These are phyloP conservation scores for Boulengerochromis microlepis DNA, from an alignment of 2,113 vertebrate species.

Conservation along the genomic window DNA sequence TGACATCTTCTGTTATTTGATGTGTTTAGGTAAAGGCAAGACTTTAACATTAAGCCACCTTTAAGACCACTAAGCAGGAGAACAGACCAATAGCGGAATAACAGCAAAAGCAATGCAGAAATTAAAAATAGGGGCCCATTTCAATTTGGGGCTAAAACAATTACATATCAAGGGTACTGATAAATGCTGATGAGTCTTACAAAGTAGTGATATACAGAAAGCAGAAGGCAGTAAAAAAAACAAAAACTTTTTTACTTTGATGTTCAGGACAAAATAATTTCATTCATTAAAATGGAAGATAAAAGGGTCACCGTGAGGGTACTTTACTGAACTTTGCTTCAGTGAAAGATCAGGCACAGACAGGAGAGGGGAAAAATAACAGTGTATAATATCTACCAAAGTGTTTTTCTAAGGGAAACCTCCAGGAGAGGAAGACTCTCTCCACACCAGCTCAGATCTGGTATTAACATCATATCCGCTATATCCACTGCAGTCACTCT, in stretches of 20 bases:
- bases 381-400: slow-evolving; percentile 59
- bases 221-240: slow-evolving; percentile 19
- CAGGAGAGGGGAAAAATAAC: slow-evolving; percentile 61
- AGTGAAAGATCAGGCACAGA: slow-evolving; percentile 50
- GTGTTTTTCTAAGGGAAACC: slow-evolving; percentile 68
- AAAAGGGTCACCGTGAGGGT: slow-evolving; percentile 16
- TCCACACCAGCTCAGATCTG: slow-evolving; percentile 41
- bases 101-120: background rate
- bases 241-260: slow-evolving; percentile 12
- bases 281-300: slow-evolving; percentile 26
- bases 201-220: background rate
- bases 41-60: background rate
- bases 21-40: background rate
- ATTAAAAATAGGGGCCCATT: background rate
- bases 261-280: slow-evolving; percentile 20
- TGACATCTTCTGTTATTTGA: background rate
- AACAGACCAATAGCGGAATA: background rate
- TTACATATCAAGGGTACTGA: background rate
- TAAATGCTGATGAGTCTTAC: background rate
- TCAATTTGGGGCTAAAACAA: background rate
- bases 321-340: slow-evolving; percentile 29
- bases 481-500: slow-evolving; percentile 29
- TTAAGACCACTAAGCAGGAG: background rate
- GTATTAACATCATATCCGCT: slow-evolving; percentile 40
- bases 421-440: slow-evolving; percentile 37